Conservation (phyloP, 2,113 vertebrate species). For the Notarius lentiginosus region DNA sequence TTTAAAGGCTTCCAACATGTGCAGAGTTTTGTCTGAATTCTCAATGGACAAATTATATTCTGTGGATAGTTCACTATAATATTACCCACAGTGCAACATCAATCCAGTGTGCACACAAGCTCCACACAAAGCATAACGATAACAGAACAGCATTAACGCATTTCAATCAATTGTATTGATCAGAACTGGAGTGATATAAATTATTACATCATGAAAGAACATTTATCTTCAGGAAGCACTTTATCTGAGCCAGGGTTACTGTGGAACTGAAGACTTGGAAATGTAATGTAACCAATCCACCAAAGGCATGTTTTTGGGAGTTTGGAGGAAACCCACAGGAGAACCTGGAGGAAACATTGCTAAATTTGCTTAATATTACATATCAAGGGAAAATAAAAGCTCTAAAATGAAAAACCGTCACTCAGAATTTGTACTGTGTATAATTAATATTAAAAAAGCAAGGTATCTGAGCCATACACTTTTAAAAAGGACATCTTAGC, state of each 20-base stretch:
- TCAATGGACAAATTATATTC: not conserved
- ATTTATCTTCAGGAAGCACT: not conserved
- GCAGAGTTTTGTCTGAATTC: not conserved
- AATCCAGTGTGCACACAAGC: not conserved
- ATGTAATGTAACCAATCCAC: not conserved
- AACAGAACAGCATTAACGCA: not conserved
- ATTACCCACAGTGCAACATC: not conserved
- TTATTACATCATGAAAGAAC: not conserved
- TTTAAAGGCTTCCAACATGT: not conserved
- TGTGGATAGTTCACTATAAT: not conserved
- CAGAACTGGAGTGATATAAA: not conserved
- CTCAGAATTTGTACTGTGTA: not conserved
- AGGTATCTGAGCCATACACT: no score
- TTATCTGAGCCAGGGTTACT: not conserved
- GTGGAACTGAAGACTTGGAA: not conserved
- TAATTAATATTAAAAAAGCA: not conserved
- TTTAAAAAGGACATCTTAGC: no score
- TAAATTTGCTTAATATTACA: not conserved
- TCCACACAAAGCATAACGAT: not conserved
- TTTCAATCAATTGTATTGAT: constrained; percentile 2
- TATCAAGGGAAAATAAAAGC: not conserved
- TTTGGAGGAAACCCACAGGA: not conserved
- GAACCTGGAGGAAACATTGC: not conserved
- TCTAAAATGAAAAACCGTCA: not conserved
- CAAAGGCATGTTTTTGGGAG: not conserved